phyloP scores from a whole-genome alignment of 2,797 vertebrate species.

The Hipposideros larvatus region DNA sequence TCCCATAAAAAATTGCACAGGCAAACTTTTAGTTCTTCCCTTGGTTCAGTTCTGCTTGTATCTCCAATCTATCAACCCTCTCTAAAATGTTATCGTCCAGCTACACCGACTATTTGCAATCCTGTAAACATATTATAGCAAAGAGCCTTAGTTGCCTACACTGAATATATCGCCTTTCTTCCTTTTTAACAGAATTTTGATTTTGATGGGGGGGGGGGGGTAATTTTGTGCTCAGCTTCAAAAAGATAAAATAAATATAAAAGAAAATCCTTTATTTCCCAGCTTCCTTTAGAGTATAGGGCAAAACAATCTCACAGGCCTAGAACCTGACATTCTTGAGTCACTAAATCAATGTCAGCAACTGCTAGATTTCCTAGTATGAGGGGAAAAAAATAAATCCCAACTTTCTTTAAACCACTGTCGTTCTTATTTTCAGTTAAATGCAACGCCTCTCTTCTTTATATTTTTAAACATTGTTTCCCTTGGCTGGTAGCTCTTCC shows the following conservation, averaged over 20 bases:
- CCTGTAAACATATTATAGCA: neutral
- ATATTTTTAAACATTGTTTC: neutral
- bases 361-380: neutral
- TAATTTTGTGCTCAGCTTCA: slow-evolving; percentile 10
- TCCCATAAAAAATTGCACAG: neutral
- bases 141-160: neutral
- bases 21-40: slow-evolving; percentile 16
- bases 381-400: neutral
- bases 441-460: neutral
- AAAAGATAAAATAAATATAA: neutral
- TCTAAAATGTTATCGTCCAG: neutral
- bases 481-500: neutral
- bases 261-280: neutral
- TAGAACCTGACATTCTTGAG: neutral
- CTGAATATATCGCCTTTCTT: neutral
- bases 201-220: neutral
- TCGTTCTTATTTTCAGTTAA: slow-evolving; percentile 34
- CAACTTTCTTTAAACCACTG: slow-evolving; percentile 27
- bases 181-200: neutral
- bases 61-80: neutral
- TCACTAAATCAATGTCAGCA: neutral
- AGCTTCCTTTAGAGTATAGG: slow-evolving; percentile 24
- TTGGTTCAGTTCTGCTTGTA: neutral
- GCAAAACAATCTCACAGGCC: neutral
- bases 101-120: neutral